A percentile compares a stretch with the other conserved stretches of the same genome.
phyloP scores from a whole-genome alignment of 37 sponge, comb jelly and placozoan genomes.

The Beroe ovata region DNA sequence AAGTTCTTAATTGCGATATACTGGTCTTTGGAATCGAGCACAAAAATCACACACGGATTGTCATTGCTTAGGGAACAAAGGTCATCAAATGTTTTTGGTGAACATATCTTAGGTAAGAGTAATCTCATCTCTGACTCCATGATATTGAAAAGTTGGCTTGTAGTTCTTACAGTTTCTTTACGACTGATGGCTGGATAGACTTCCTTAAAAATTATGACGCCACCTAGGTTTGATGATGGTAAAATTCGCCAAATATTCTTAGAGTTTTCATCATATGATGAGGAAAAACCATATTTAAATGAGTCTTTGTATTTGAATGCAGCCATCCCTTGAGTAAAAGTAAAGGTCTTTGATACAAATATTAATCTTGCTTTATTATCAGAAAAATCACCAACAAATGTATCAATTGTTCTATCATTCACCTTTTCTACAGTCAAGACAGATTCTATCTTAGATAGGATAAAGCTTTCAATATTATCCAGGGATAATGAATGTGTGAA shows the following conservation, averaged over 20 bases:
- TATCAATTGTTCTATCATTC: constrained; percentile 30
- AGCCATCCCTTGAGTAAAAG: constrained; percentile 58
- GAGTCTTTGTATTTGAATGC: constrained; percentile 43
- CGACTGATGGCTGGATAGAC: constrained; percentile 47
- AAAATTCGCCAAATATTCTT: constrained; percentile 1
- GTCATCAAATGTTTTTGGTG: constrained; percentile 40
- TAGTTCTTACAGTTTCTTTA: constrained; percentile 9
- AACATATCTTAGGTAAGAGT: constrained; percentile 46
- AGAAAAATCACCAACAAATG: constrained; percentile 60
- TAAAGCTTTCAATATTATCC: neutral
- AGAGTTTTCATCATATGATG: neutral
- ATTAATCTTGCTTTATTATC: constrained; percentile 42
- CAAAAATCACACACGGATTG: constrained; percentile 43
- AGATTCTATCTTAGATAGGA: constrained; percentile 31
- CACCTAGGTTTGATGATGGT: neutral
- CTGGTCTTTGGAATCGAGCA: constrained; percentile 22
- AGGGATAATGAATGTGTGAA: neutral
- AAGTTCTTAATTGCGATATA: neutral
- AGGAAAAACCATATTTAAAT: constrained; percentile 35
- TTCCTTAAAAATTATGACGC: constrained; percentile 48
- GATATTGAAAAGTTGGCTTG: neutral
- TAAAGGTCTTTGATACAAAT: constrained; percentile 42
- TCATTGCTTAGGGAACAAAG: neutral
- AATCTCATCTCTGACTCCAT: constrained; percentile 1
- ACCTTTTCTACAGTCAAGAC: constrained; percentile 9